phyloP scores from a whole-genome alignment of 1,140 invertebrate species.

The Pantala flavescens region DNA sequence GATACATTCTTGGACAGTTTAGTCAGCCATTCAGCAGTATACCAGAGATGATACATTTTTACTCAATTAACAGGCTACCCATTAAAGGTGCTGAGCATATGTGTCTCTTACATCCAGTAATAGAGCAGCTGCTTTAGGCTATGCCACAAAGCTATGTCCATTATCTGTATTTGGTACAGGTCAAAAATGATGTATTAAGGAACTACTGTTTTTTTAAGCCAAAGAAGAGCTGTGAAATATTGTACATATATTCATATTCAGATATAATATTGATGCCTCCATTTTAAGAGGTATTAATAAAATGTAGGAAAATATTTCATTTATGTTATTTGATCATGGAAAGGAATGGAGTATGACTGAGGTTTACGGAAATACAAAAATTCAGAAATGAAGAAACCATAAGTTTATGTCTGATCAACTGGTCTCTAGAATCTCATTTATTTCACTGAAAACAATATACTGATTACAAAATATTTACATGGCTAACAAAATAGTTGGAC shows the following conservation, averaged over 20 bases:
- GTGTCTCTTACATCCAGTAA: constrained; percentile 79
- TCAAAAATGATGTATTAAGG: not conserved
- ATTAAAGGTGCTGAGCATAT: constrained; percentile 91
- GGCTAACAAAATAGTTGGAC: too few relatives aligned
- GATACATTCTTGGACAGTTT: constrained; percentile 81
- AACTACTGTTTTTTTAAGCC: constrained; percentile 6
- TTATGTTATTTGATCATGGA: not conserved
- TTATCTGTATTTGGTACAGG: too few relatives aligned
- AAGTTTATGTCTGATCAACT: not conserved
- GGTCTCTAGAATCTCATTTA: not conserved
- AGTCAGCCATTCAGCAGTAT: constrained; percentile 82
- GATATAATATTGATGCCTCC: not conserved
- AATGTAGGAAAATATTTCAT: not conserved
- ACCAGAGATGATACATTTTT: constrained; percentile 86
- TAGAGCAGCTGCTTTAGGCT: constrained; percentile 63
- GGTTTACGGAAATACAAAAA: not conserved
- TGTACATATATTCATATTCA: not conserved
- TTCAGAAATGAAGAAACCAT: not conserved
- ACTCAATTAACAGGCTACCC: constrained; percentile 81
- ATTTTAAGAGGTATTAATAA: not conserved
- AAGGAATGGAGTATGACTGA: not conserved
- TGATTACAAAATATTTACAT: not conserved
- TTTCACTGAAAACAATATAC: not conserved
- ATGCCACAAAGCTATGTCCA: too few relatives aligned
- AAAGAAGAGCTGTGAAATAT: constrained; percentile 10